Base-by-base conservation (phyloP, 2,113 vertebrate species). In the Xenopus laevis region DNA sequence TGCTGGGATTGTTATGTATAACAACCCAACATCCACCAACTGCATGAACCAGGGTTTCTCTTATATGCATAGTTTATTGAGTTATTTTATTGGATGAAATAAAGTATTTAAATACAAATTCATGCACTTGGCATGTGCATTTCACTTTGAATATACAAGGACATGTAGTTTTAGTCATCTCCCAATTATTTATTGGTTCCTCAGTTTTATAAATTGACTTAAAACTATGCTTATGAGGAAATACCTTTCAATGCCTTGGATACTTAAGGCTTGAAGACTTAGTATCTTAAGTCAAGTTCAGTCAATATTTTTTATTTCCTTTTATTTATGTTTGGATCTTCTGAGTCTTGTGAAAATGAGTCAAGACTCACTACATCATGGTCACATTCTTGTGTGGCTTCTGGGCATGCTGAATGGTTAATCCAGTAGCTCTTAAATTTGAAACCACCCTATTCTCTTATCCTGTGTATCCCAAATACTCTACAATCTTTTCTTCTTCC, bases 161-260 rank as follows among this genome's bases (percentile, higher is more conserved):
- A 27, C 20, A 60, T 7, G 53, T 2, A 7, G 18, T 55, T 55
- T 55, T n/a, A 55, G 17, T 55, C 1, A 55, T 5, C 17, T 55
- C 15, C 1, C 53, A 55, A n/a, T 55, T 16, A 55, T n/a, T 55
- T 6, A 16, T 40, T 40, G 33, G 33, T 40, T 40, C 8, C 33
- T 40, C 33, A 40, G 33, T 40, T 40, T 40, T 40, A 50, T 12
- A 50, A 50, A 50, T 16, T 87, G 82, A 73, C 83, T 84, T 81
- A 83, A 87, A 90, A 90, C 91, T 91, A 93, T 96, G 93, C 94
- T 91, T 91, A 89, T 93, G 90, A 95, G 93, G 92, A 95, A 94
- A 94, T 84, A 93, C 91, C 87, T 91, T 80, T 83, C 84, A 85
- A 87, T 94, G 90, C 90, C 90, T 92, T 91, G 91, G 92, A 95